Evolutionary conservation across 2,113 vertebrate genomes (phyloP).

Genomic region (Antigone vipio): DNA sequence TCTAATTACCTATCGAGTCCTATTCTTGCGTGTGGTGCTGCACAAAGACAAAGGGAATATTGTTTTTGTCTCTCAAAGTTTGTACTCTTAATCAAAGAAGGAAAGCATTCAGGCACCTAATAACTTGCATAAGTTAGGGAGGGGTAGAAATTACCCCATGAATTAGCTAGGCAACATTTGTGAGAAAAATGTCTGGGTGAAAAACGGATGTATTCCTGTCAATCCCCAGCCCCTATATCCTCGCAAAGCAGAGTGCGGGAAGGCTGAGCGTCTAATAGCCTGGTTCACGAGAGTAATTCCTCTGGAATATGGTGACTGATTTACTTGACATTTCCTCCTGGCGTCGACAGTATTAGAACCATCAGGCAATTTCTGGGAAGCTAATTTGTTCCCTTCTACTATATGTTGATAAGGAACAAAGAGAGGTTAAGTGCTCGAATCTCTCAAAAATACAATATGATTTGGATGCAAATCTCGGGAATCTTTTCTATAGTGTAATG

Average conservation of each 20-base stretch:
- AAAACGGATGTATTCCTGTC: background rate
- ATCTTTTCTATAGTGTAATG: background rate
- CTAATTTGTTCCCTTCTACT: slow-evolving; percentile 11
- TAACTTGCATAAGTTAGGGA: background rate
- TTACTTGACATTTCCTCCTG: slow-evolving; percentile 24
- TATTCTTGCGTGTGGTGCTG: slow-evolving; percentile 2
- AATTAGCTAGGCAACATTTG: background rate
- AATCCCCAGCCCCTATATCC: background rate
- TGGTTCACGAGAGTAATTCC: slow-evolving; percentile 6
- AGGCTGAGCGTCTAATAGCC: background rate
- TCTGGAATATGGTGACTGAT: slow-evolving; percentile 28
- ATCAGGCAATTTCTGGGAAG: slow-evolving; percentile 27
- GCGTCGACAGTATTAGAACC: background rate
- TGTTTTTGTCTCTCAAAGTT: slow-evolving; percentile 21
- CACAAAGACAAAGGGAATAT: slow-evolving; percentile 56
- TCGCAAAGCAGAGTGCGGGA: background rate
- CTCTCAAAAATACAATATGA: background rate
- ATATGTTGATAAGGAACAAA: slow-evolving; percentile 11
- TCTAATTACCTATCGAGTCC: slow-evolving; percentile 30
- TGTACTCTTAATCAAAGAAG: background rate
- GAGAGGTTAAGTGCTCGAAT: background rate
- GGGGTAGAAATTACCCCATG: background rate
- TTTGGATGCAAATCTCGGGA: background rate
- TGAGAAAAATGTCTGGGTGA: background rate
- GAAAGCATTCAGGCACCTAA: slow-evolving; percentile 6